Evolutionary conservation across 2,888 invertebrate species (phyloP), one percentile per base, ranked within the genome.

Genomic region (Diarsia mendica): DNA sequence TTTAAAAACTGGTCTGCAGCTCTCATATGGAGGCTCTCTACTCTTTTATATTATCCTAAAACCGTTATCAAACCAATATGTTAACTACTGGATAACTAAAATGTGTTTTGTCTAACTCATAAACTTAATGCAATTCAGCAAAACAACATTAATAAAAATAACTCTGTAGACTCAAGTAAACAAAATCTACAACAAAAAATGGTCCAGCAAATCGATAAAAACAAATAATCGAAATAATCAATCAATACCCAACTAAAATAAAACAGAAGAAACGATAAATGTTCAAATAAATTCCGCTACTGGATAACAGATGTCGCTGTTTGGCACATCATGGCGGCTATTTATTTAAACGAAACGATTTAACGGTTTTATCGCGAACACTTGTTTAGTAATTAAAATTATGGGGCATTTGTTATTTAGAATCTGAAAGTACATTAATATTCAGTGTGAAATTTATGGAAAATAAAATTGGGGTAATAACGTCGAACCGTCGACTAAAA

Each of bases 271-370:
- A 77, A 77, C 82, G 71, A 72, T 86, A 82, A 88, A 89, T 75
- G 77, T 33, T 58, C 64, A 73, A 82, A 81, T 88, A 88, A 85
- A 81, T 77, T 85, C 75, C 67, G 71, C 77, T 77, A 85, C 78
- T 83, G 76, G 72, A 83, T 85, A 88, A 89, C 87, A 91, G 91
- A 92, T 91, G 91, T 89, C 91, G 90, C 80, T 89, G 79, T 72
- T 69, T 75, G 76, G 76, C 70, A 73, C 77, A 73, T 80, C 79
- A 87, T 81, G 85, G 82, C 79, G 82, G 72, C 63, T 88, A 88
- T 91, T 89, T 91, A 87, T 91, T 91, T 90, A 75, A 83, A 80
- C 79, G 74, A 74, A 46, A 64, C 64, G 71, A 84, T 82, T 85
- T 85, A 82, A 77, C 85, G 73, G 74, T 79, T 90, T 88, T 85